Base-by-base conservation (phyloP, 2,797 vertebrate species). In the Labeo calbasu region DNA sequence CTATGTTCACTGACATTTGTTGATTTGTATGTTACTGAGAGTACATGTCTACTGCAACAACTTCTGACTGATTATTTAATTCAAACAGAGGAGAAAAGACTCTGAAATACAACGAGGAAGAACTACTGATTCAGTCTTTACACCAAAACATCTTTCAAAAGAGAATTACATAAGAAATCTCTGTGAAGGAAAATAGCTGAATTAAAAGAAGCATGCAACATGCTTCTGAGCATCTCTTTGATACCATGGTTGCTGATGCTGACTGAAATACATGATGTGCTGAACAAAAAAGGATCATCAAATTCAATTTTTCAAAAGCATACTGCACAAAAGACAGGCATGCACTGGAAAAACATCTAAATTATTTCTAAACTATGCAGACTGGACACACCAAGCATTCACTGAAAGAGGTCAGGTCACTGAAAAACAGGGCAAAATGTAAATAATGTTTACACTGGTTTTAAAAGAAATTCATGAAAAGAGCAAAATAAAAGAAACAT, bases 91-190 rank as follows among this genome's bases (percentile, higher is more conserved):
- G 25, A 36, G 17, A 75, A 75, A 19, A 40, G 51, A 75, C 72
- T 75, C 28, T 14, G 51, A 75, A 55, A 40, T 40, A 36, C 51
- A 55, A 32, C 4, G 28, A 57, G 72, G 50, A 75, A 57, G 72
- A 57, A 75, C 72, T 75, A 75, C 40, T 57, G 72, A 77, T 77
- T 77, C 8, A 25, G 8, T 25, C 36, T 59, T 61, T 25, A 17
- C 28, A 59, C 55, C 11, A 13, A 59, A 77, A 51, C 21, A 32
- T n/a, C 53, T 72, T 63, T 48, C 12, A 72, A 28, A 50, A 6
- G 10, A 40, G 57, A 79, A 51, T 28, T 46, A 21, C 15, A 51
- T 5, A 4, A 4, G 23, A 51, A 79, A 66, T 63, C 25, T n/a
- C 19, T 15, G 61, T 15, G 25, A 50, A 28, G 55, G 32, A 48